phyloP scores from a whole-genome alignment of 2,888 invertebrate genomes.

The Diabrotica balteata region DNA sequence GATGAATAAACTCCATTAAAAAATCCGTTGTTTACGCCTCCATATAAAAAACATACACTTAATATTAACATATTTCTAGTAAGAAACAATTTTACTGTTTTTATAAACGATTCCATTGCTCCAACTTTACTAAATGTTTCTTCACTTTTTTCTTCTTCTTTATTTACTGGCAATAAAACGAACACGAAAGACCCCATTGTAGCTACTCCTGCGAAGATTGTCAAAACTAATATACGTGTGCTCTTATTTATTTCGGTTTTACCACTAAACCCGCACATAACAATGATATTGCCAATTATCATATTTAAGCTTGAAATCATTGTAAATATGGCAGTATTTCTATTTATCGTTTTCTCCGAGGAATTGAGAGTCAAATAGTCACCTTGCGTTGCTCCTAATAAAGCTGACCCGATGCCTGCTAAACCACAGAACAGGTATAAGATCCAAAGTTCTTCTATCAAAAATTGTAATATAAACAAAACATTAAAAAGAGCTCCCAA shows the following conservation, averaged over 20 bases:
- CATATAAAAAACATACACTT: too few relatives aligned
- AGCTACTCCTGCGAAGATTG: too few relatives aligned
- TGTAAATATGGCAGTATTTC: neutral
- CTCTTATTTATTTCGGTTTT: neutral
- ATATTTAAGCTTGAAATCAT: neutral
- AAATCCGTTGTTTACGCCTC: too few relatives aligned
- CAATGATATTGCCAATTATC: neutral
- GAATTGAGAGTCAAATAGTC: neutral
- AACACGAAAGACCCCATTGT: too few relatives aligned
- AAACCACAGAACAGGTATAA: neutral
- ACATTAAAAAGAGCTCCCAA: neutral
- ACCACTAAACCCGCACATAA: neutral
- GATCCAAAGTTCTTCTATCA: neutral
- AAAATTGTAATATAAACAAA: neutral
- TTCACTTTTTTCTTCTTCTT: too few relatives aligned
- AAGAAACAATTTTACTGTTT: too few relatives aligned
- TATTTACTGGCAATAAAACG: too few relatives aligned
- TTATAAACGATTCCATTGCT: too few relatives aligned
- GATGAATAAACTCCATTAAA: too few relatives aligned
- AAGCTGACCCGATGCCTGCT: neutral
- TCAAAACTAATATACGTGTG: neutral
- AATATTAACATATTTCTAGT: too few relatives aligned
- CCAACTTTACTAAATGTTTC: too few relatives aligned
- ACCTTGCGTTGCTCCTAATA: neutral
- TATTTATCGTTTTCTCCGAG: neutral